A percentile compares a stretch with the other conserved stretches of the same genome.
These are phyloP conservation scores for Sinodicranocentrus sp. DNA, from an alignment of 2,888 invertebrate genomes.

Conservation along the genomic window DNA sequence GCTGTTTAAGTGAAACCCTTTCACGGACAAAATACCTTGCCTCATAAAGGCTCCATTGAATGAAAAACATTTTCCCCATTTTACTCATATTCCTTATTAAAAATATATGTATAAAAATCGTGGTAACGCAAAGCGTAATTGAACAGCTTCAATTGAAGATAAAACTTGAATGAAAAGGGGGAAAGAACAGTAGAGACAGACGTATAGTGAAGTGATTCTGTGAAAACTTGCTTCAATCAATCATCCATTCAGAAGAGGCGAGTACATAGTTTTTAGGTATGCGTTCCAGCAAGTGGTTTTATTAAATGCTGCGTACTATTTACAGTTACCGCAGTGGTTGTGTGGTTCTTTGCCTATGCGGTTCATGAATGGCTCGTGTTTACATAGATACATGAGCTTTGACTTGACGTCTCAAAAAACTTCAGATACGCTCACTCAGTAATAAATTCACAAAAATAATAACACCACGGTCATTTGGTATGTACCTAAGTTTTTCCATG, in stretches of 20 bases:
- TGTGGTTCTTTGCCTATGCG: slow-evolving; percentile 48
- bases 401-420: neutral
- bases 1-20: too few relatives aligned
- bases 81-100: too few relatives aligned
- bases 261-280: neutral
- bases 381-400: slow-evolving; percentile 34
- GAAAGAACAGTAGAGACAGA: slow-evolving; percentile 18
- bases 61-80: too few relatives aligned
- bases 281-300: neutral
- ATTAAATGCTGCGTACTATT: slow-evolving; percentile 13
- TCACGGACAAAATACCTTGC: too few relatives aligned
- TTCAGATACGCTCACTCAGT: slow-evolving; percentile 31
- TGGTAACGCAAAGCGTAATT: too few relatives aligned
- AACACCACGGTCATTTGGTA: too few relatives aligned
- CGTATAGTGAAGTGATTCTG: slow-evolving; percentile 23
- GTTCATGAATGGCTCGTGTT: slow-evolving; percentile 56
- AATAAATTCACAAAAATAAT: slow-evolving; percentile 42
- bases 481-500: slow-evolving; percentile 18
- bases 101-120: neutral
- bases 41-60: too few relatives aligned
- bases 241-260: slow-evolving; percentile 47
- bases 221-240: slow-evolving; percentile 54
- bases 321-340: neutral
- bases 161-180: slow-evolving; percentile 28
- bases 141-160: slow-evolving; percentile 2